Base-by-base conservation (phyloP, 2,888 invertebrate species). In the Dicyrtomina minuta region DNA sequence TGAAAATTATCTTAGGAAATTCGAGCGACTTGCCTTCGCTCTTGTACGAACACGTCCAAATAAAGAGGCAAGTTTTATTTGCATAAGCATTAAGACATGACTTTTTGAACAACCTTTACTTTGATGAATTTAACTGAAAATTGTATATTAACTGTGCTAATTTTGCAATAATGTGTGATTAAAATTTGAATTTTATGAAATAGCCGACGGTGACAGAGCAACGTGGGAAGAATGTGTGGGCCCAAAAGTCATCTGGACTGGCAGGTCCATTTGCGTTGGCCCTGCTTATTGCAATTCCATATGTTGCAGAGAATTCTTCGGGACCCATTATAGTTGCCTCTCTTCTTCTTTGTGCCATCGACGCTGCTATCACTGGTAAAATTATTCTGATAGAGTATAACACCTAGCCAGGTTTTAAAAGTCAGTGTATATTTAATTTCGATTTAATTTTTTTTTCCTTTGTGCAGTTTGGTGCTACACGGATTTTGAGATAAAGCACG, bases 401-500 rank as follows among this genome's bases (percentile, higher is more conserved):
- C n/a, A n/a, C n/a, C n/a, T n/a, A n/a, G n/a, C n/a, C n/a, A n/a
- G 8, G 49, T 39, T 59, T 12, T 58, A 26, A 58, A 58, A 13
- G 27, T n/a, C 10, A 12, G 5, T 12, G 12, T 58, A n/a, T n/a
- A n/a, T n/a, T n/a, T n/a, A n/a, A n/a, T n/a, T n/a, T n/a, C n/a
- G n/a, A n/a, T n/a, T n/a, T 20, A 13, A 65, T 33, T 17, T 33
- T 33, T 17, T 12, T 55, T 65, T 33, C 26, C 3, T 22, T 65
- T 5, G 46, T 64, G n/a, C 43, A 76, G 78, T 76, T 27, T 78
- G 75, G 75, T 78, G 78, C 72, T 78, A 77, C 70, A 78, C 76
- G 5, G 78, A 77, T 58, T 76, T 78, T 46, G 78, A 78, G 66
- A 72, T 68, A 60, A 72, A 73, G 44, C 78, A 78, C 59, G 76